These are phyloP conservation scores for Amyelois transitella DNA, from an alignment of 1,140 invertebrate genomes.

Conservation along the genomic window DNA sequence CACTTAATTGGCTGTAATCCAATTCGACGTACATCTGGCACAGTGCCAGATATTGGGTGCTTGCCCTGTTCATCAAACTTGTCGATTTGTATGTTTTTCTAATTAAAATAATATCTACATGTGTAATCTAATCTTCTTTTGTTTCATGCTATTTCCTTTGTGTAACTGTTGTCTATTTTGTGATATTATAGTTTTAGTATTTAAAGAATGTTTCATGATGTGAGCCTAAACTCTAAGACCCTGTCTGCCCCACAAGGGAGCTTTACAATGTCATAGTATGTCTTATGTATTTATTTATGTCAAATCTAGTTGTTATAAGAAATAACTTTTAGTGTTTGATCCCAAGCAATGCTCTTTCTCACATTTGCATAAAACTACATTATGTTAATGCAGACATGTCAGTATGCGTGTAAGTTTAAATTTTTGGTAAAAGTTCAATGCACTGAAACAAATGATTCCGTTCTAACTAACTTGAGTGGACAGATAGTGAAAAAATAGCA, in stretches of 20 bases:
- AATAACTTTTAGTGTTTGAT: too few species aligned
- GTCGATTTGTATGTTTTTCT: constrained; percentile 66
- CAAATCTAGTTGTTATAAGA: too few species aligned
- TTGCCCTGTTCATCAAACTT: constrained; percentile 63
- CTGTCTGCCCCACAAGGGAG: too few species aligned
- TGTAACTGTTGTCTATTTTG: neutral
- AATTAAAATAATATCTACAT: constrained; percentile 37
- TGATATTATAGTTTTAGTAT: neutral
- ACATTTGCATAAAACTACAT: too few species aligned
- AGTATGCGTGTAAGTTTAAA: neutral
- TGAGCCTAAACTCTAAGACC: too few species aligned
- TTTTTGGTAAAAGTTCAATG: neutral
- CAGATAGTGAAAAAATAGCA: too few species aligned
- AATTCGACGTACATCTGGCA: constrained; percentile 69
- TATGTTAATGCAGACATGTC: too few species aligned
- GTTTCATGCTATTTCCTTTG: neutral
- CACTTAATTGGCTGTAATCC: constrained; percentile 72
- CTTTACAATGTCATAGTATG: too few species aligned
- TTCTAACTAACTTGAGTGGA: too few species aligned
- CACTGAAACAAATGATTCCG: neutral
- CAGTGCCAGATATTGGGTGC: constrained; percentile 55
- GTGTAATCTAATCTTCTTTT: neutral
- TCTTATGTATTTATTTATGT: too few species aligned
- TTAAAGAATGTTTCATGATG: neutral
- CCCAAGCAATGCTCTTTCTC: too few species aligned